These are phyloP conservation scores for Artemisiospiza belli DNA, from an alignment of 2,113 vertebrate genomes.

Conservation along the genomic window DNA sequence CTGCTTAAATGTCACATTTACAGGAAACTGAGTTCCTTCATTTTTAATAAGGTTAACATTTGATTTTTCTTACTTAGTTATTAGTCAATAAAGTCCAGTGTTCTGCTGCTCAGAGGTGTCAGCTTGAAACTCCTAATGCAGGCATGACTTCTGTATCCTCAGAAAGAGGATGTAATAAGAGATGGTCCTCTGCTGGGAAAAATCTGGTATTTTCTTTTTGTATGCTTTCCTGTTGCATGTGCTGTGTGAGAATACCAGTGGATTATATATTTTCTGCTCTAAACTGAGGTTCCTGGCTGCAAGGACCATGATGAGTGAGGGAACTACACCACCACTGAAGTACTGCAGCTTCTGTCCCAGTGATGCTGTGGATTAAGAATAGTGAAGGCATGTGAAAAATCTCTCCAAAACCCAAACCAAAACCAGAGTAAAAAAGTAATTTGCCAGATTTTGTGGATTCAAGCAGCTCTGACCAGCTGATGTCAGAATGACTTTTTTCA, in stretches of 20 bases:
- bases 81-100: neutral
- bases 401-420: neutral
- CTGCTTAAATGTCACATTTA: neutral
- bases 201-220: neutral
- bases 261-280: neutral
- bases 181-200: neutral
- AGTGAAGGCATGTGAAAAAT: neutral
- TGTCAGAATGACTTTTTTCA: neutral
- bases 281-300: neutral
- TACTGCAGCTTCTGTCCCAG: neutral
- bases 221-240: neutral
- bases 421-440: neutral
- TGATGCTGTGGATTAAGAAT: neutral
- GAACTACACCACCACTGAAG: neutral
- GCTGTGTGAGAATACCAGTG: neutral
- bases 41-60: neutral
- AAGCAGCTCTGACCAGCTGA: neutral
- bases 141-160: neutral
- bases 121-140: neutral
- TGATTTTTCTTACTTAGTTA: neutral
- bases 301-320: neutral
- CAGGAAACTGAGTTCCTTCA: neutral
- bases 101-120: neutral
- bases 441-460: neutral
- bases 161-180: neutral